Base-by-base conservation (phyloP, 2,113 vertebrate genomes). In the Porphyrio hochstetteri region DNA sequence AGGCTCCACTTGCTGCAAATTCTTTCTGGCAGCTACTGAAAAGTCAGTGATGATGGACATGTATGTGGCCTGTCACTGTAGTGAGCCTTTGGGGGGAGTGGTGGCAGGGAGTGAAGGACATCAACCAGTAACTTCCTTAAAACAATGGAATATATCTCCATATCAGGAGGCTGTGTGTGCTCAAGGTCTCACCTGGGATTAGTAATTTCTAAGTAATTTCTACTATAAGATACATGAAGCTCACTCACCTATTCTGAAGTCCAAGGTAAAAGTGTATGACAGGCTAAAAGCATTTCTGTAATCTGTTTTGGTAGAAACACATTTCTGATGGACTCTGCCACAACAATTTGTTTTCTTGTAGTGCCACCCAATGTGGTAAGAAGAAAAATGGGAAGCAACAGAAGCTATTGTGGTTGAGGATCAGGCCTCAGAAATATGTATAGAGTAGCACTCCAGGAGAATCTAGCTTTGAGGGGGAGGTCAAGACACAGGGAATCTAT, bases 161-260 rank as follows among this genome's bases (percentile, higher is more conserved):
- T 55, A 25, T 27, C 23, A 64, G 29, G 36, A 59, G 60, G 7
- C 20, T 5, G 7, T 11, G 9, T 27, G 27, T 42, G 35, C 36
- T 70, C 0, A 0, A 60, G 3, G 3, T 64, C 29, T 82, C 33
- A 60, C 9, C 7, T 27, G 29, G 36, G 29, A 48, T 50, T 36
- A 35, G 11, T 50, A 55, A 46, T 48, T 84, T 93, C 82, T 75
- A 42, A n/a, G 10, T 50, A 55, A 40, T 42, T 85, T 94, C 82
- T 75, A 38, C 40, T 7, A 33, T 12, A 78, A 40, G 3, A 4
- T 46, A 35, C 48, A 24, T 72, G 61, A 82, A 93, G 10, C 5
- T 25, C 27, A 60, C 3, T 6, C 23, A 27, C 20, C 13, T 27
- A 56, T 78, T 96, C 57, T 79, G 65, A 87, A 90, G 38, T 55